Evolutionary conservation across 1,140 invertebrate genomes (phyloP), one percentile per base, ranked within the genome.

Genomic region (honey bee (Apis mellifera)): DNA sequence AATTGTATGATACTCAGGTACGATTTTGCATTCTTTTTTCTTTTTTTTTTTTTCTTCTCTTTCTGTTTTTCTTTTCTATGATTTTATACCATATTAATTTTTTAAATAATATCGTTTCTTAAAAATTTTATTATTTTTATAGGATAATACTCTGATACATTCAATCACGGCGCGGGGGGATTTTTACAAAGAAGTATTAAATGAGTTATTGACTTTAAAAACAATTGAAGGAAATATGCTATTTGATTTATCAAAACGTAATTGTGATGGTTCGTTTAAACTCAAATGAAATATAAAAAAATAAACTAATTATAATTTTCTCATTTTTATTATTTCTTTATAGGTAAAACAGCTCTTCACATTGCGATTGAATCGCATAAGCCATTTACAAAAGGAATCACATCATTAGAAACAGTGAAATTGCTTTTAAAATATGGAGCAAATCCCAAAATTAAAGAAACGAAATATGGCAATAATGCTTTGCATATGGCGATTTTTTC

Each of bases 61-160:
- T 13, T 48, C 17, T 19, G 2, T 21, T 12, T 7, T 19, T 19
- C n/a, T 12, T 7, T 60, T 57, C 19, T 7, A 3, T 48, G 2
- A 0, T 8, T 59, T 42, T 17, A 5, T 1, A 2, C 17, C 32
- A 21, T 26, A 42, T 73, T 57, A 19, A 55, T 55, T 7, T 55
- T 3, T 55, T 42, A 42, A 42, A 4, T 11, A 26, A 62, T 26
- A 26, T 15, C 1, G 11, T 59, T 57, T 21, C 9, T 32, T 15
- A 48, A 60, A n/a, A 21, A 15, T 64, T 4, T 7, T 21, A 23
- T 26, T 13, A 11, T 17, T 17, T 26, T 78, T 83, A 57, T 70
- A 93, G 92, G 91, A 91, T 32, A 82, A 93, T 48, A 91, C 91
- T 7, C 66, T 93, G 65, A 83, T 93, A 50, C 92, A 93, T 54